Percentiles rank a stretch among this genome's conserved stretches.
phyloP scores from a whole-genome alignment of 2,113 vertebrate genomes.

The Bufo gargarizans region DNA sequence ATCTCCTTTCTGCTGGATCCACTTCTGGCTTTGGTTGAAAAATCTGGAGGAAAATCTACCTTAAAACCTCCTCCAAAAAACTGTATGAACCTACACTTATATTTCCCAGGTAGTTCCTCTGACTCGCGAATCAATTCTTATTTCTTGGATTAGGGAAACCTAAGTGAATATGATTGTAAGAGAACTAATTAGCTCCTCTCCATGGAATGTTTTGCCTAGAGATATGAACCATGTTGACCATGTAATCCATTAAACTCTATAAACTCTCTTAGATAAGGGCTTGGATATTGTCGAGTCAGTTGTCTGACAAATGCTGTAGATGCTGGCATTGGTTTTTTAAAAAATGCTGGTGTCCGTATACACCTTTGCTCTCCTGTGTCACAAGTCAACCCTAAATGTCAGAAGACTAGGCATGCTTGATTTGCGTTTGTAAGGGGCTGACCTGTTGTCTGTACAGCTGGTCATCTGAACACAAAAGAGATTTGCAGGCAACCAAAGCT shows the following conservation, averaged over 20 bases:
- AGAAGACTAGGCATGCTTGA: not conserved
- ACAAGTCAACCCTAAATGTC: not conserved
- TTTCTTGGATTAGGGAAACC: conserved; percentile 6
- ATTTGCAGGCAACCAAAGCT: conserved; percentile 1
- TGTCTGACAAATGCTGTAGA: not conserved
- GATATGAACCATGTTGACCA: not conserved
- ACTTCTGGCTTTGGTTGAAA: too few relatives aligned
- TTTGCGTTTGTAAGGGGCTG: not conserved
- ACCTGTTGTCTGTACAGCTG: not conserved
- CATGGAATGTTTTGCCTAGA: not conserved
- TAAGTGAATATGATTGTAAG: conserved; percentile 5
- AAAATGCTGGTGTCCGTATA: not conserved
- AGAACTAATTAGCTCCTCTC: not conserved
- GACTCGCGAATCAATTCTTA: conserved; percentile 13
- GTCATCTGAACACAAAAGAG: not conserved
- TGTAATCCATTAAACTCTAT: not conserved
- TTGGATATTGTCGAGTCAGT: not conserved
- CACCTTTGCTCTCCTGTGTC: not conserved
- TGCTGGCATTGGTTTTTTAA: not conserved
- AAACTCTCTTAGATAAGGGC: not conserved
- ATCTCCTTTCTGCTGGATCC: too few relatives aligned
- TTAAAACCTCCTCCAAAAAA: too few relatives aligned
- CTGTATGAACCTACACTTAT: not conserved
- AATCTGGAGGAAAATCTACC: too few relatives aligned
- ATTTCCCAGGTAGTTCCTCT: not conserved